phyloP scores from a whole-genome alignment of 2,797 vertebrate genomes.

The Characodon lateralis region DNA sequence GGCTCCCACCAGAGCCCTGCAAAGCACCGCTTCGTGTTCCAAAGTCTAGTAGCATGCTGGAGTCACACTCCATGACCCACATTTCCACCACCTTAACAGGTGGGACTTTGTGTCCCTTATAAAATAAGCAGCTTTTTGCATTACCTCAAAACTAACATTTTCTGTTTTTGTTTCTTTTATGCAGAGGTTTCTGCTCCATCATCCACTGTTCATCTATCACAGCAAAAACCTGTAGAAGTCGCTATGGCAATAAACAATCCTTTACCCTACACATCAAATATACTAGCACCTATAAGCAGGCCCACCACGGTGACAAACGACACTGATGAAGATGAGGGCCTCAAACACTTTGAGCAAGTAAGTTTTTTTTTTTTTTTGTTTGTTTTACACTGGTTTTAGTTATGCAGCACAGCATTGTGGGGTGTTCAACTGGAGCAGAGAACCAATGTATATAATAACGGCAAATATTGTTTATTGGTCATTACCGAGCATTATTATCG shows the following conservation, averaged over 20 bases:
- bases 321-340: conserved; percentile 94
- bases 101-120: conserved; percentile 21
- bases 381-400: not conserved
- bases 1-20: conserved; percentile 66
- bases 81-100: conserved; percentile 71
- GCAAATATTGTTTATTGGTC: too few species aligned
- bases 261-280: conserved; percentile 77
- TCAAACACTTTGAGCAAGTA: conserved; percentile 98
- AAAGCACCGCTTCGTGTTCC: conserved; percentile 71
- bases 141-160: not conserved
- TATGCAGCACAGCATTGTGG: too few species aligned
- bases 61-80: conserved; percentile 69
- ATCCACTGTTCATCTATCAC: conserved; percentile 68
- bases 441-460: too few species aligned
- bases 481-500: too few species aligned
- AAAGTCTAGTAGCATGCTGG: conserved; percentile 72
- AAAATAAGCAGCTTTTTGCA: not conserved
- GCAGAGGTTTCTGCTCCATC: conserved; percentile 82
- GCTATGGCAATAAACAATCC: conserved; percentile 79
- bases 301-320: conserved; percentile 81
- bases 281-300: conserved; percentile 79
- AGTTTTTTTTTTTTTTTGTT: not conserved
- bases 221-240: conserved; percentile 74
- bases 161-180: conserved; percentile 6
- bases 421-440: too few species aligned